Conservation (phyloP, 2,888 invertebrate species). For the Ophion obscuratus region DNA sequence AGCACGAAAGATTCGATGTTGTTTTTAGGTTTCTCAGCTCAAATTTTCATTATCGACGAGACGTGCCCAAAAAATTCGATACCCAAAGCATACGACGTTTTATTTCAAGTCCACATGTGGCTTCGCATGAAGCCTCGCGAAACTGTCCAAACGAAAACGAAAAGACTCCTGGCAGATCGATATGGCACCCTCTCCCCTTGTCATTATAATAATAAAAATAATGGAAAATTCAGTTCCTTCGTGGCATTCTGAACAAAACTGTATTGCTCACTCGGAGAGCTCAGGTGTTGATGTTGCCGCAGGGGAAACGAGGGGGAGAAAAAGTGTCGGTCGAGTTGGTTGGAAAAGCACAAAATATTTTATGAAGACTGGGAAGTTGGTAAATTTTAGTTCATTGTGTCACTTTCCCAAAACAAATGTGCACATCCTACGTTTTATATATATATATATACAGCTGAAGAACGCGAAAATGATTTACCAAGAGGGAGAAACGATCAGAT, state of each 20-base stretch:
- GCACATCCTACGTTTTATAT: neutral
- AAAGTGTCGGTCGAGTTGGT: conserved; percentile 74
- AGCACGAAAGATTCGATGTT: neutral
- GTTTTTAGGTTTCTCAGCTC: neutral
- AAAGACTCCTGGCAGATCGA: neutral
- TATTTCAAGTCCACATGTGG: neutral
- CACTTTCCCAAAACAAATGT: neutral
- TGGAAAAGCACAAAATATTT: conserved; percentile 70
- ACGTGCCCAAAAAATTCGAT: neutral
- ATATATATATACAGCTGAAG: neutral
- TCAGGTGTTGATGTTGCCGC: conserved; percentile 19
- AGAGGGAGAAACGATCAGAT: conserved; percentile 27
- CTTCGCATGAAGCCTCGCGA: neutral
- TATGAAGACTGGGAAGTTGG: neutral
- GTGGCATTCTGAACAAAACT: neutral
- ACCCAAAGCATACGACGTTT: neutral
- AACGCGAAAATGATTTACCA: conserved; percentile 66
- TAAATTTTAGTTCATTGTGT: conserved; percentile 33
- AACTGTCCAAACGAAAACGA: neutral
- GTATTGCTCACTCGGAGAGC: conserved; percentile 16
- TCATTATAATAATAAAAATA: neutral
- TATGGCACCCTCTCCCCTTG: neutral
- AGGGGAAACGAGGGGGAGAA: neutral
- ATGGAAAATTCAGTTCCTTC: neutral
- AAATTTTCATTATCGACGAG: neutral